Evolutionary conservation across 1,140 invertebrate genomes (phyloP).

Genomic region (Drosophila mayri): DNA sequence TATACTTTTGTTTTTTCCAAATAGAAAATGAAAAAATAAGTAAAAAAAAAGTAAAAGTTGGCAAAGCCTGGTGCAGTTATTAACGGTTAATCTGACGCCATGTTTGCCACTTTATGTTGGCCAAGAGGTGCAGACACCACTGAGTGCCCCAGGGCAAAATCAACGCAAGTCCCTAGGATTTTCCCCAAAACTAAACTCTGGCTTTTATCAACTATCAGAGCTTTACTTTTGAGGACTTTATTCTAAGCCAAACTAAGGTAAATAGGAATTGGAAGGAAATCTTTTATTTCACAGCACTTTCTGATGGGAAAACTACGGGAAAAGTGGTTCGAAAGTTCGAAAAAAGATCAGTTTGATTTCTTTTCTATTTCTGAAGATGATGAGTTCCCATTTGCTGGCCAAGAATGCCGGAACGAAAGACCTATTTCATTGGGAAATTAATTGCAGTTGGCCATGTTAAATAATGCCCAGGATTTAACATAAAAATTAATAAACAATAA

Average conservation of each 20-base stretch:
- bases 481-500: too few relatives aligned
- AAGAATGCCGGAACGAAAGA: background rate
- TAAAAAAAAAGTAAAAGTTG: conserved; percentile 17
- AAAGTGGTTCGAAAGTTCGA: background rate
- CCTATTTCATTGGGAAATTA: conserved; percentile 4
- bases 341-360: background rate
- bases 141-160: background rate
- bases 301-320: background rate
- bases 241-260: background rate
- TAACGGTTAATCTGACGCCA: conserved; percentile 71
- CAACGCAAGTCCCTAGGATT: background rate
- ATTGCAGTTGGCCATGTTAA: conserved; percentile 4
- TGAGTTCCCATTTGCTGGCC: background rate
- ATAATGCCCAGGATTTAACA: too few relatives aligned
- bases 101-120: conserved; percentile 35
- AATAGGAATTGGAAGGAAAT: background rate
- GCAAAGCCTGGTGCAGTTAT: conserved; percentile 50
- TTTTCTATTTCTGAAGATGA: background rate
- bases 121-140: conserved; percentile 13
- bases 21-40: background rate
- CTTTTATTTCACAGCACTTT: background rate
- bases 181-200: background rate
- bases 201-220: conserved; percentile 28
- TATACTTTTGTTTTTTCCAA: conserved; percentile 6
- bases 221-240: conserved; percentile 35